Evolutionary conservation across 2,797 vertebrate species (phyloP).

Genomic region (Euphonia xanthogaster): DNA sequence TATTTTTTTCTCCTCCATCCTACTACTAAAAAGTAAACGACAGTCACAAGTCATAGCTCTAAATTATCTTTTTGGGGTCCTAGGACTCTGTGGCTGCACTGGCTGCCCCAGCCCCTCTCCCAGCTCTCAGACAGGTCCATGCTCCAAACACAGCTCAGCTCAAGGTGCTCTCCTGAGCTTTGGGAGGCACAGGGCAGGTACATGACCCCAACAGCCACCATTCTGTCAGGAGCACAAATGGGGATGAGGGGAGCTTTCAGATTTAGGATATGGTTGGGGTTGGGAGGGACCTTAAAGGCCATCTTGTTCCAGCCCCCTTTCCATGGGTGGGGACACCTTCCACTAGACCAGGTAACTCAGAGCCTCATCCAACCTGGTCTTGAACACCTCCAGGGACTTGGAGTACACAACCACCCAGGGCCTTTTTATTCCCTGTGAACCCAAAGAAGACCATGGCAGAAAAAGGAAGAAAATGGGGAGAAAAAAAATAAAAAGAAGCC

Average conservation of each 20-base stretch:
- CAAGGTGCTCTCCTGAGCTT: not conserved
- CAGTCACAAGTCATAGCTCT: not conserved
- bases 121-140: not conserved
- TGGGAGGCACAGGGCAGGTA: not conserved
- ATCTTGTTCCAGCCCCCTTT: not conserved
- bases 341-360: not conserved
- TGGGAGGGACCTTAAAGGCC: not conserved
- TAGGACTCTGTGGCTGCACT: not conserved
- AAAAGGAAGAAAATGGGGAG: not conserved
- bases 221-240: accelerated
- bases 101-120: not conserved
- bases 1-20: not conserved
- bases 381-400: not conserved
- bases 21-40: not conserved
- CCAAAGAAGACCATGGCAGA: not conserved
- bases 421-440: not conserved
- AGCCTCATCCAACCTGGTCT: not conserved
- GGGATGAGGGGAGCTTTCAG: not conserved
- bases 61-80: not conserved
- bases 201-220: not conserved
- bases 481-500: accelerated
- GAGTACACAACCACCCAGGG: too few species aligned
- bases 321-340: not conserved
- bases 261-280: not conserved
- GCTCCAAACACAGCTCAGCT: not conserved